Base-by-base conservation (phyloP, 2,113 vertebrate species). In the Misgurnus anguillicaudatus region DNA sequence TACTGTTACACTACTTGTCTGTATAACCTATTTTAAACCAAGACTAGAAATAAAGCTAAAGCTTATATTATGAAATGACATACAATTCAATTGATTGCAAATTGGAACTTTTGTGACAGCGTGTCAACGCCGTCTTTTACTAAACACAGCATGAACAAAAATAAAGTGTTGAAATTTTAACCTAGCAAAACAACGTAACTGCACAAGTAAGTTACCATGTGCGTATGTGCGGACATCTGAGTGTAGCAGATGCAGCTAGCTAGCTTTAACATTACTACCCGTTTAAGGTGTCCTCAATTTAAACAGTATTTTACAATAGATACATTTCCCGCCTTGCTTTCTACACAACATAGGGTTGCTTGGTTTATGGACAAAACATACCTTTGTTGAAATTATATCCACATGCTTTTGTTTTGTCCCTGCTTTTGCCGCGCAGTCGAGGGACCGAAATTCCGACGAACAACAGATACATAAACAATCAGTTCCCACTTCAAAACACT, bases 371-470 rank as follows among this genome's bases (percentile, higher is more conserved):
- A 19, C 21, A 51, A 58, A 84, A 4, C 89, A 91, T 89, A 91
- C 67, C 81, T 85, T 86, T 78, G 81, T 72, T 90, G 86, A 88
- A 83, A 86, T 77, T 80, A 84, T 82, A 73, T 83, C 89, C 93
- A 92, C 93, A 93, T 94, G 93, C 92, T 94, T 93, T 91, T 92
- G 91, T 93, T 93, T 88, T 91, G 85, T 80, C 82, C 85, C 88
- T 88, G 72, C 89, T 91, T 93, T 93, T 94, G 90, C 91, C 93
- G 93, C 93, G 91, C 91, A 92, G 62, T 57, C 24, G 17, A 65
- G 51, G 61, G 57, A 81, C 36, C 53, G 70, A 16, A 39, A 17
- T 9, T 31, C 10, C 19, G 57, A 64, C 45, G 73, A 75, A 81
- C 69, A 78, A 31, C 10, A 69, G 45, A 82, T 6, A 38, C 0